Percentiles rank a stretch among this genome's conserved stretches.
Evolutionary conservation across 37 sponge, comb jelly and placozoan genomes (phyloP).

Genomic region (Ianthella basta): DNA sequence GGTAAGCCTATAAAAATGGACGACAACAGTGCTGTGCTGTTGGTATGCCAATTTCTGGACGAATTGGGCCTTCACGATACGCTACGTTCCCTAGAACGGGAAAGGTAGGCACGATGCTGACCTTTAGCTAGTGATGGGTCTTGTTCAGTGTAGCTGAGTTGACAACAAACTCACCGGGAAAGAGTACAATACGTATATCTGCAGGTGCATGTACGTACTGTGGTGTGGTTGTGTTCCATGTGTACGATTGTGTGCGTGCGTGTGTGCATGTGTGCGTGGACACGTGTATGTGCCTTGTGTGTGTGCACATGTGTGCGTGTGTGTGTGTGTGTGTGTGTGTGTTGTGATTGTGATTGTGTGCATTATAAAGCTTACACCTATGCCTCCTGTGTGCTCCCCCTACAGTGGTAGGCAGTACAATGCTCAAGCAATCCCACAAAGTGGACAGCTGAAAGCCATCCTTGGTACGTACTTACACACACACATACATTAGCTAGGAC

Average conservation of each 20-base stretch:
- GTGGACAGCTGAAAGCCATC: no score
- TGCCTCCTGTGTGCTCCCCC: no score
- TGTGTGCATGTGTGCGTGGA: not conserved
- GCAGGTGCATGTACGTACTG: not conserved
- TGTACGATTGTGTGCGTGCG: conserved; percentile 1
- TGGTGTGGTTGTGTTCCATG: not conserved
- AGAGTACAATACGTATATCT: not conserved
- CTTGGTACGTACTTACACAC: no score
- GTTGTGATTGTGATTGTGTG: no score
- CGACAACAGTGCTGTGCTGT: not conserved
- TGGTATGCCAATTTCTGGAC: conserved; percentile 2
- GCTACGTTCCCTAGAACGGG: not conserved
- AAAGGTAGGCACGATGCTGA: not conserved
- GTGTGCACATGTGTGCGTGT: conserved; percentile 6
- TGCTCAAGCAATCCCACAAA: no score
- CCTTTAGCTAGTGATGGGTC: no score
- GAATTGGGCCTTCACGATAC: not conserved
- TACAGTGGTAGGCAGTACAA: no score
- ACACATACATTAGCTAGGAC: no score
- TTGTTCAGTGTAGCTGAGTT: no score
- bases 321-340: not conserved
- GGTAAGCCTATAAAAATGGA: conserved; percentile 12
- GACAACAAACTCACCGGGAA: not conserved
- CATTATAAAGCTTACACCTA: no score
- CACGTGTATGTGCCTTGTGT: not conserved